phyloP scores from a whole-genome alignment of 2,113 vertebrate species.

The Notarius quadriscutis region DNA sequence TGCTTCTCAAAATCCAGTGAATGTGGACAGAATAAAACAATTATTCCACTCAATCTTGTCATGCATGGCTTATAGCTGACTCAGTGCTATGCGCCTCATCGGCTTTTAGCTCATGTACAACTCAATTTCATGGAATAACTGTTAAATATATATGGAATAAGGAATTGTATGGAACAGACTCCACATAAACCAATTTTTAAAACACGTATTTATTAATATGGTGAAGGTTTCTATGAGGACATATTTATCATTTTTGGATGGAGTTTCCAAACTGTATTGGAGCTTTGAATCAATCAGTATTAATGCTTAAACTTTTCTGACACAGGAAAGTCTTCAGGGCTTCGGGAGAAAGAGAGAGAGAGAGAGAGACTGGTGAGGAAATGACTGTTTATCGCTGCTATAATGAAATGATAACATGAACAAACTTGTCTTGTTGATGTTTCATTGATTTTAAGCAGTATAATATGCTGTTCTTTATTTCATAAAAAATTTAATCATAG shows the following conservation, averaged over 20 bases:
- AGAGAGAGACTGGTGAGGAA: not conserved
- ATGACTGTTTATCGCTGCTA: not conserved
- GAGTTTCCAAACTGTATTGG: not conserved
- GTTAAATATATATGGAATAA: too few relatives aligned
- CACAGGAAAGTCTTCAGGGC: not conserved
- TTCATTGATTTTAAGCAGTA: too few relatives aligned
- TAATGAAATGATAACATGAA: not conserved
- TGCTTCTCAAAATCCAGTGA: too few relatives aligned
- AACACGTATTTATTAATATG: not conserved
- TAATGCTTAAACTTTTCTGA: not conserved
- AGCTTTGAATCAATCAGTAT: not conserved
- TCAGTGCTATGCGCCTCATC: too few relatives aligned
- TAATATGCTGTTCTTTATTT: too few relatives aligned
- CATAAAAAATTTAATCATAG: not conserved
- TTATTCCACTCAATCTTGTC: too few relatives aligned
- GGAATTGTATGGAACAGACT: not conserved
- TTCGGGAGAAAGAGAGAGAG: not conserved
- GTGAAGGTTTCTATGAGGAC: not conserved
- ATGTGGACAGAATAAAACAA: too few relatives aligned
- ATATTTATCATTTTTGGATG: not conserved
- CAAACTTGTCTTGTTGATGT: not conserved
- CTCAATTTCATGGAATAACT: too few relatives aligned
- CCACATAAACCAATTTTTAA: not conserved
- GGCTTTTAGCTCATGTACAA: too few relatives aligned
- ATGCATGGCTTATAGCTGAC: too few relatives aligned